These are phyloP conservation scores for Trachelus stipa DNA, from an alignment of 2,888 invertebrate species.

Conservation along the genomic window DNA sequence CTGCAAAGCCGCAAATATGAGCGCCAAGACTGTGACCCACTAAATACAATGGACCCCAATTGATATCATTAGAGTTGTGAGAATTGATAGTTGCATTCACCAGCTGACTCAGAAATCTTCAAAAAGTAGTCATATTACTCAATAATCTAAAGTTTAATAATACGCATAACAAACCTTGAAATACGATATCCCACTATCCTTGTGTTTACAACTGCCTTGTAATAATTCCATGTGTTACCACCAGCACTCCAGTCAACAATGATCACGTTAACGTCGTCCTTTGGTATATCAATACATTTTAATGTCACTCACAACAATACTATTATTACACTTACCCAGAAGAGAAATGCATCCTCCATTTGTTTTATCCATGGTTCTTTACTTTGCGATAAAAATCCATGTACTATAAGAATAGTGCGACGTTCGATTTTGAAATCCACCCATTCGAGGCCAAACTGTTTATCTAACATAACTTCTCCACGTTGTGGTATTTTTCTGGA, in stretches of 20 bases:
- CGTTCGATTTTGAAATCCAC: conserved; percentile 70
- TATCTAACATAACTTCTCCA: conserved; percentile 64
- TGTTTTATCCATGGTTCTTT: conserved; percentile 72
- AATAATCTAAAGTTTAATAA: conserved; percentile 4
- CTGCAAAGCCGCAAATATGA: conserved; percentile 72
- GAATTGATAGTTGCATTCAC: conserved; percentile 63
- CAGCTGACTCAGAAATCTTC: conserved; percentile 69
- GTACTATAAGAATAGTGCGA: conserved; percentile 72
- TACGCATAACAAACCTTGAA: conserved; percentile 62
- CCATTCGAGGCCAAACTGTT: conserved; percentile 71
- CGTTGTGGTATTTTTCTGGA: conserved; percentile 65
- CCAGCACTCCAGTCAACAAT: conserved; percentile 76
- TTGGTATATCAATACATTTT: not conserved
- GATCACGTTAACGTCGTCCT: conserved; percentile 75
- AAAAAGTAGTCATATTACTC: conserved; percentile 15
- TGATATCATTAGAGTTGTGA: conserved; percentile 50
- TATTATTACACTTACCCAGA: conserved; percentile 66
- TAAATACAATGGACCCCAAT: conserved; percentile 67
- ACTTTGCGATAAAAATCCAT: conserved; percentile 74
- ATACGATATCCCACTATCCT: conserved; percentile 70
- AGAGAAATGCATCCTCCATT: conserved; percentile 71
- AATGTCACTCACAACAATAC: not conserved
- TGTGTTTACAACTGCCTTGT: conserved; percentile 72
- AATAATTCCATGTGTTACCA: conserved; percentile 74
- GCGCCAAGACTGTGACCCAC: conserved; percentile 76